Evolutionary conservation across 2,888 invertebrate species (phyloP).

Genomic region (Herminia tarsipennalis): DNA sequence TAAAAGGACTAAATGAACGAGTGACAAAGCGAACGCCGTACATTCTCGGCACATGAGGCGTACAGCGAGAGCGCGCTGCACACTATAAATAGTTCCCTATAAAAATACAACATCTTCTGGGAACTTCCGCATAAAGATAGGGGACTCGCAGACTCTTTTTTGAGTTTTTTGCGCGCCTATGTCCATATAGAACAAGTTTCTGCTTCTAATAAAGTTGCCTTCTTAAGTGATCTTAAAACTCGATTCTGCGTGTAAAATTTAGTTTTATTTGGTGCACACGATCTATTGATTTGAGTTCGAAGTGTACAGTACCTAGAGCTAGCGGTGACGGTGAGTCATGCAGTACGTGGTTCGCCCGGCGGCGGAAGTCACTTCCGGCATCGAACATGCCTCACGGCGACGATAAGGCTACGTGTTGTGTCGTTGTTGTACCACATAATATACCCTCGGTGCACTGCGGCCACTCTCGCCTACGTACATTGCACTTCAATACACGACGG

Average conservation of each 20-base stretch:
- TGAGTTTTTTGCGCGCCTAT: slow-evolving; percentile 29
- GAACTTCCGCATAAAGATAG: slow-evolving; percentile 50
- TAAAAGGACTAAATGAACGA: slow-evolving; percentile 31
- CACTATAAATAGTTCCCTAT: slow-evolving; percentile 48
- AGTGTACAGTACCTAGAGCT: background rate
- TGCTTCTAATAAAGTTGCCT: background rate
- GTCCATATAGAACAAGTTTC: slow-evolving; percentile 21
- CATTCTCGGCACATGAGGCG: slow-evolving; percentile 28
- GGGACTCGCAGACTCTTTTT: slow-evolving; percentile 34
- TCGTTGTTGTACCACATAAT: slow-evolving; percentile 18
- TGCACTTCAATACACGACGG: slow-evolving; percentile 7
- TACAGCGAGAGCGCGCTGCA: slow-evolving; percentile 22
- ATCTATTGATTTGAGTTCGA: background rate
- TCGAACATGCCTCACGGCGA: slow-evolving; percentile 42
- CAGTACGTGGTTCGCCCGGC: slow-evolving; percentile 23
- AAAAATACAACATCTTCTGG: slow-evolving; percentile 47
- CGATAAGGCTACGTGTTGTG: slow-evolving; percentile 46
- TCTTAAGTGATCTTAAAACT: no score
- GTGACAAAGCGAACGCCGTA: slow-evolving; percentile 33
- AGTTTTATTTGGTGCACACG: background rate
- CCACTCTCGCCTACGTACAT: background rate
- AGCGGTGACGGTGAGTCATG: slow-evolving; percentile 37
- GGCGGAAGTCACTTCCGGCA: slow-evolving; percentile 65
- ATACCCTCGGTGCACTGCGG: background rate
- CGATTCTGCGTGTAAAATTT: no score